A percentile compares a stretch with the other conserved stretches of the same genome.
These are phyloP conservation scores for Microplitis manilae DNA, from an alignment of 2,888 invertebrate genomes.

Conservation along the genomic window DNA sequence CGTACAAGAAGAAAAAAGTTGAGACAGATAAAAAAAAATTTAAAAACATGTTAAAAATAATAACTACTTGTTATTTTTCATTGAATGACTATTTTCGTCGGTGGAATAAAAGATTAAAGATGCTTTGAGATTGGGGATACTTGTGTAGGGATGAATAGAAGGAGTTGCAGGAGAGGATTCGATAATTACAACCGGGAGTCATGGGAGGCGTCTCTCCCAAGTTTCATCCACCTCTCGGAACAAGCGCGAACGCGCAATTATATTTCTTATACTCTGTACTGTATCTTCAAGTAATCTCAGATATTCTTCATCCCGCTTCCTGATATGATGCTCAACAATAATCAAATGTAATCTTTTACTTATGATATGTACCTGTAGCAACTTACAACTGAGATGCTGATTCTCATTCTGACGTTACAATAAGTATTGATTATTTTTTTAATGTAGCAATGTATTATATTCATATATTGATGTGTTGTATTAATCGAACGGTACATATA, in stretches of 20 bases:
- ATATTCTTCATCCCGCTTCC: neutral
- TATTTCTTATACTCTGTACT: conserved; percentile 45
- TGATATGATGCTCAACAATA: neutral
- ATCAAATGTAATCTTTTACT: conserved; percentile 1
- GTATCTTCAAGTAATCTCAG: neutral
- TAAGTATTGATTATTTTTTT: neutral
- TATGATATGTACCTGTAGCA: neutral
- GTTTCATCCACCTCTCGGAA: conserved; percentile 69
- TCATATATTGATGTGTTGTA: neutral
- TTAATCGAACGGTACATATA: no score
- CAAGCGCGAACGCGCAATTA: conserved; percentile 70
- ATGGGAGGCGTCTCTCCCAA: conserved; percentile 65
- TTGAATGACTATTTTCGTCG: conserved; percentile 3
- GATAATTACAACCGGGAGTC: conserved; percentile 72
- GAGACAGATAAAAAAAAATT: conserved; percentile 45
- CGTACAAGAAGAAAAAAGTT: conserved; percentile 45
- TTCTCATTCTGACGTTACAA: neutral
- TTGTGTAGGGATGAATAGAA: conserved; percentile 14
- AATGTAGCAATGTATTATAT: neutral
- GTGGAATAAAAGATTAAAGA: conserved; percentile 19
- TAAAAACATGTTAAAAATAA: neutral
- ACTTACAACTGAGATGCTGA: neutral
- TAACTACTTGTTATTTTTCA: neutral
- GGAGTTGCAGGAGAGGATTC: conserved; percentile 53
- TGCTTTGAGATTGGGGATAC: neutral